Percentiles rank a stretch among this genome's conserved stretches.
Evolutionary conservation across 2,797 vertebrate species (phyloP).

Genomic region (Pseudochromis fuscus): DNA sequence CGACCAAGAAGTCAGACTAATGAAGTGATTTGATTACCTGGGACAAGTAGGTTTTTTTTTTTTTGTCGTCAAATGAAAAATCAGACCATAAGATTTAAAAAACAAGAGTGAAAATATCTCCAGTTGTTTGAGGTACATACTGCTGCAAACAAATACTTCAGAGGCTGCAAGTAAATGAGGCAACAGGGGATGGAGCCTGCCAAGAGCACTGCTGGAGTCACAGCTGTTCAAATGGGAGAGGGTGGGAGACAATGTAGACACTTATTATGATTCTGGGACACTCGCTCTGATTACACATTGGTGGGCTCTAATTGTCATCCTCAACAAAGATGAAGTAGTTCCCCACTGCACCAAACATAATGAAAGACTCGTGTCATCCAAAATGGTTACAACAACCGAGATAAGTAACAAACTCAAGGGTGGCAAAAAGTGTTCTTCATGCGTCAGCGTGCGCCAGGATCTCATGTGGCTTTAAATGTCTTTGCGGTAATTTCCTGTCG

Average conservation of each 20-base stretch:
- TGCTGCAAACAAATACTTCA: slow-evolving; percentile 65
- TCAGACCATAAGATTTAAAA: not conserved
- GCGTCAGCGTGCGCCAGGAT: too few species aligned
- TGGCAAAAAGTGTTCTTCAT: slow-evolving; percentile 5
- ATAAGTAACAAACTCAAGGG: slow-evolving; percentile 39
- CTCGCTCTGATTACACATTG: slow-evolving; percentile 73
- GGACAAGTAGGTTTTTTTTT: not conserved
- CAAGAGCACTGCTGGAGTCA: slow-evolving; percentile 75
- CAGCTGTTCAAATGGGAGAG: slow-evolving; percentile 76
- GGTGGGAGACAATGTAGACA: slow-evolving; percentile 60
- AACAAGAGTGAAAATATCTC: slow-evolving; percentile 28
- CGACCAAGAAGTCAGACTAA: not conserved
- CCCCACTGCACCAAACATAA: slow-evolving; percentile 51
- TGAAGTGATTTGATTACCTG: not conserved
- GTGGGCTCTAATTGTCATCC: slow-evolving; percentile 69
- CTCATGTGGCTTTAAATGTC: slow-evolving; percentile 7
- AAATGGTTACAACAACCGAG: slow-evolving; percentile 30
- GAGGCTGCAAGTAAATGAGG: slow-evolving; percentile 67
- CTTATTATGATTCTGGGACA: slow-evolving; percentile 74
- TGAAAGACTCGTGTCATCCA: slow-evolving; percentile 46
- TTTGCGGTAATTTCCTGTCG: slow-evolving; percentile 24
- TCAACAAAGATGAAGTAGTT: slow-evolving; percentile 69
- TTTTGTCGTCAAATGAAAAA: not conserved
- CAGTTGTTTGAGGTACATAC: slow-evolving; percentile 41
- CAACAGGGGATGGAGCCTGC: slow-evolving; percentile 63